Evolutionary conservation across 2,797 vertebrate species (phyloP), one percentile per base, ranked within the genome.

Genomic region (Coregonus sp.): DNA sequence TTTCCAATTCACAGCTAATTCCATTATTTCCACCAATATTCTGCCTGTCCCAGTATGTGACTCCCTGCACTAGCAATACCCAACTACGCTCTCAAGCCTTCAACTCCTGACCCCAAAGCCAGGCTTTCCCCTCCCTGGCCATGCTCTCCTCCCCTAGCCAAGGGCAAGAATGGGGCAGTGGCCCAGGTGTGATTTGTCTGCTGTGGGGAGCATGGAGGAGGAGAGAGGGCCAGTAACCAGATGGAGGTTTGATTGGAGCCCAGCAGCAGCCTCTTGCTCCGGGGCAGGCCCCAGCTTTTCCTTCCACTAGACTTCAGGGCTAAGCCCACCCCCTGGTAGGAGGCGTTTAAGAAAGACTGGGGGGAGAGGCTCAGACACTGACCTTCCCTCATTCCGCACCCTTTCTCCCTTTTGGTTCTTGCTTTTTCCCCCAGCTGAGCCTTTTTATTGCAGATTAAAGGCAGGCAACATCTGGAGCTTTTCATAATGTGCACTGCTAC

Each of bases 381-480:
- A 91, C 92, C 92, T 90, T 89, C 89, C 90, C 88, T 91, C 92
- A 91, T 93, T 93, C 90, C 88, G n/a, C 81, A 85, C 82, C 88
- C 90, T 85, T 87, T 93, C 86, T 82, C 84, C 56, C 29, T 59
- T 3, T 52, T 25, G 5, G 75, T 85, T 86, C 91, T 93, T 94
- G 94, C 93, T 95, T 95, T 95, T 95, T 94, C 91, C 92, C 95
- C 92, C 93, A 95, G 94, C 96, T 96, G 95, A 91, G 93, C 92
- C 94, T 94, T 94, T 95, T 92, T 96, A 91, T 93, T 94, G 82
- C 90, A 93, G 95, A 95, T 96, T 96, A 95, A 96, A 95, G 92
- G 94, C 95, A 91, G 93, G 91, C 94, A 97, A 95, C 95, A 95
- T 96, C 95, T 96, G 95, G 94, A 94, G 92, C 65, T 67, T 67